Evolutionary conservation across 2,113 vertebrate species (phyloP).

Genomic region (Archilochus colubris): DNA sequence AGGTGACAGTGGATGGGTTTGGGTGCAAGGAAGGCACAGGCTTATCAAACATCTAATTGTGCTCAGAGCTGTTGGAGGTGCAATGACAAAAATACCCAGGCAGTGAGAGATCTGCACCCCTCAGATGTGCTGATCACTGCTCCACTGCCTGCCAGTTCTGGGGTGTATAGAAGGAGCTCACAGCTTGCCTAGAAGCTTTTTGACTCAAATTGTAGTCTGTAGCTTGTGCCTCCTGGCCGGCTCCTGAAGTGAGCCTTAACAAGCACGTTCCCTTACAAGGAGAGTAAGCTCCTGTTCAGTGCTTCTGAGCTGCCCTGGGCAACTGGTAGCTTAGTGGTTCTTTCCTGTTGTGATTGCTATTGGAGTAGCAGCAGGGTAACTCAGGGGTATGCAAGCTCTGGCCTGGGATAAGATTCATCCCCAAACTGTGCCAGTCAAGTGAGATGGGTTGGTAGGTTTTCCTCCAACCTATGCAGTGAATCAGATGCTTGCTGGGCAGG

Average conservation of each 20-base stretch:
- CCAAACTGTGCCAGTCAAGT: background rate
- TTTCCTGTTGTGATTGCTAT: rapidly evolving
- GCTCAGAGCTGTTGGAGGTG: background rate
- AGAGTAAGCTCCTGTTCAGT: background rate
- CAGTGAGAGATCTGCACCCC: background rate
- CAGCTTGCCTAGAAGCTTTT: background rate
- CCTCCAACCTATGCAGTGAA: background rate
- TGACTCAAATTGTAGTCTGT: background rate
- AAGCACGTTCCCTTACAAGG: rapidly evolving
- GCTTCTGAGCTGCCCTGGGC: background rate
- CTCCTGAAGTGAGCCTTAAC: background rate
- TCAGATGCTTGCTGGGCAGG: background rate
- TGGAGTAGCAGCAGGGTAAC: background rate
- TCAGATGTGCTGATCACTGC: background rate
- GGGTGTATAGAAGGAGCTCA: rapidly evolving
- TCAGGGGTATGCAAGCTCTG: background rate
- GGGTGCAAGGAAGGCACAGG: background rate
- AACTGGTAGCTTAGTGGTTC: background rate
- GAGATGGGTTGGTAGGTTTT: background rate
- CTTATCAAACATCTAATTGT: background rate
- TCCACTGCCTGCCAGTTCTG: background rate
- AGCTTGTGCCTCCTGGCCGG: rapidly evolving
- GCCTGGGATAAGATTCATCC: background rate
- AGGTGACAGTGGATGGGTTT: rapidly evolving
- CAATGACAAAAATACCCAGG: background rate